Evolutionary conservation across 1,140 invertebrate genomes (phyloP).

Genomic region (Pseudomyrmex gracilis): DNA sequence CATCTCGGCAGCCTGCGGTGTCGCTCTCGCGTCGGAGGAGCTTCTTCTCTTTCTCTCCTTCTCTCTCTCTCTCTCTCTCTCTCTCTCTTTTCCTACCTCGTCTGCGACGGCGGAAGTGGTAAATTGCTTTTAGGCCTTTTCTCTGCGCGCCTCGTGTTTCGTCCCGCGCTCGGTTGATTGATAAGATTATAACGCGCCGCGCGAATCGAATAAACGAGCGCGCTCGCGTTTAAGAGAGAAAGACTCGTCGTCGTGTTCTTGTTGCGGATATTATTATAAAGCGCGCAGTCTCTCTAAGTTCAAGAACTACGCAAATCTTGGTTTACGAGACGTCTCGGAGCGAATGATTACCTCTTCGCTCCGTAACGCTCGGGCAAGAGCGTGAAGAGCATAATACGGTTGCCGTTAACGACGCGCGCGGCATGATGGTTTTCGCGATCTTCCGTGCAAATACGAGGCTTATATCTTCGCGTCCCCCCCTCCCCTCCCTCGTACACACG

Average conservation of each 20-base stretch:
- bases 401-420: not conserved
- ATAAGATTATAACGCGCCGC: slow-evolving; percentile 56
- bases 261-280: slow-evolving; percentile 43
- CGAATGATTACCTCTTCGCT: not conserved
- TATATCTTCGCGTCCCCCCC: not conserved
- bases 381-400: not conserved
- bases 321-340: slow-evolving; percentile 7
- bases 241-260: not conserved
- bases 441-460: not conserved
- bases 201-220: slow-evolving; percentile 56
- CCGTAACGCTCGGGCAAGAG: no score
- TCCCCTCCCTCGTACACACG: no score
- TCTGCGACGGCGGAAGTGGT: slow-evolving; percentile 33
- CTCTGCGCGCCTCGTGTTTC: not conserved
- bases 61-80: no score
- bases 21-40: slow-evolving; percentile 5
- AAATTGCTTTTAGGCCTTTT: slow-evolving; percentile 57
- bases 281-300: not conserved
- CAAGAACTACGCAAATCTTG: not conserved
- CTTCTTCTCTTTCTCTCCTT: no score
- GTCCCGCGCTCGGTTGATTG: slow-evolving; percentile 39
- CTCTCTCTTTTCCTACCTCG: not conserved
- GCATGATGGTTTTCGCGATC: not conserved
- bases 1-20: slow-evolving; percentile 44
- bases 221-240: slow-evolving; percentile 11